Base-by-base conservation (phyloP, 2,888 invertebrate genomes). In the Lasioglossum villosulum region DNA sequence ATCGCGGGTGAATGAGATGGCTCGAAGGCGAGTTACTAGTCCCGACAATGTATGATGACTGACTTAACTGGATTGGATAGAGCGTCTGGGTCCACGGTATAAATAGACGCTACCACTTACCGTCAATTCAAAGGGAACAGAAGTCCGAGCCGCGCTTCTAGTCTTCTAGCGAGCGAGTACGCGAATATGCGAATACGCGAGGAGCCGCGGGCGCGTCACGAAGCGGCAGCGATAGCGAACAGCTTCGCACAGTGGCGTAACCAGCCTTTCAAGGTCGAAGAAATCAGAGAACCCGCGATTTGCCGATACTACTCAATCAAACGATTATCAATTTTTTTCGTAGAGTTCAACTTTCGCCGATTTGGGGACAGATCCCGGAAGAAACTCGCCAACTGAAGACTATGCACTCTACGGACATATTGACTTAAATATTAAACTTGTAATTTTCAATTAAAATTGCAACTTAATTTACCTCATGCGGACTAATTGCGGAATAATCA, bases 81-180 rank as follows among this genome's bases (percentile, higher is more conserved):
- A 89, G 79, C 85, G 88, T 88, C 89, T 87, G 89, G 86, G 80
- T 83, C 85, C 85, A 80, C 80, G 87, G 84, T 92, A 92, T 92
- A 93, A 93, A 93, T 93, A 93, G 92, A 91, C 87, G 87, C 86
- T 88, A 88, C 90, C 86, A 92, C 91, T 90, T 91, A 91, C 89
- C 89, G 90, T 89, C 90, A 93, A 93, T 92, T 92, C 88, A 88
- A 86, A 87, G 84, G 72, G 89, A 86, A 84, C 68, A 80, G 75
- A 88, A 89, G 89, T 88, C 89, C 79, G 81, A 72, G 75, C 79
- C 78, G 73, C 80, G 78, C 59, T 68, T 78, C 84, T 87, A 59
- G 78, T 81, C 75, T 23, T 52, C 52, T 52, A 23, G 85, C 82
- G 76, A 73, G 34, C 59, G 59, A 59, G 27, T 27, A 27, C 14